phyloP scores from a whole-genome alignment of 2,797 vertebrate genomes.

The Macroramphosus scolopax region DNA sequence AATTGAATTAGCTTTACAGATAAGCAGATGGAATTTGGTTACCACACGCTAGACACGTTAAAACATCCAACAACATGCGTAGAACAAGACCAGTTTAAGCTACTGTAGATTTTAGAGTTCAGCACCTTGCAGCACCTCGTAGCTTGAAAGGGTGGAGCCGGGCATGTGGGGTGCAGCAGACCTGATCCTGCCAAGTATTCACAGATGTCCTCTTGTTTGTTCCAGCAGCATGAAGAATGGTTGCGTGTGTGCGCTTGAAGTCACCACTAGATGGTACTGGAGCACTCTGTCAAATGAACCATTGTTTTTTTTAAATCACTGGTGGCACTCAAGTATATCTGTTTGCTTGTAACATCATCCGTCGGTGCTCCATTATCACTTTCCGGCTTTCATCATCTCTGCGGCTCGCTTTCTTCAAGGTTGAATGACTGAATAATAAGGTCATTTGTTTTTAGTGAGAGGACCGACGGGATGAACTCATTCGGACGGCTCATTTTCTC shows the following conservation, averaged over 20 bases:
- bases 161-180: too few relatives aligned
- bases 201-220: too few relatives aligned
- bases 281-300: slow-evolving; percentile 35
- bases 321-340: background rate
- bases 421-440: slow-evolving; percentile 27
- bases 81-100: too few relatives aligned
- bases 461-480: slow-evolving; percentile 9
- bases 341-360: slow-evolving; percentile 4
- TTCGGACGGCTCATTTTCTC: slow-evolving; percentile 23
- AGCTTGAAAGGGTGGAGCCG: too few relatives aligned
- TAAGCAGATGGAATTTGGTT: too few relatives aligned
- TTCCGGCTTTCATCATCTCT: slow-evolving; percentile 16
- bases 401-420: slow-evolving; percentile 31
- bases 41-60: too few relatives aligned
- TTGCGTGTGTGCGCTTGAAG: background rate
- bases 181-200: too few relatives aligned
- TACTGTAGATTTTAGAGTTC: too few relatives aligned
- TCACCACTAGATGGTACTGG: slow-evolving; percentile 62
- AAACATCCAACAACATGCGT: too few relatives aligned
- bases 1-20: too few relatives aligned
- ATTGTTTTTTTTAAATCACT: background rate
- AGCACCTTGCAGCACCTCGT: too few relatives aligned
- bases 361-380: slow-evolving; percentile 12
- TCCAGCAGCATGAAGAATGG: too few relatives aligned
- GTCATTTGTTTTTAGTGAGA: slow-evolving; percentile 16